Base-by-base conservation (phyloP, 1,140 invertebrate species). In the Penaeus japonicus region DNA sequence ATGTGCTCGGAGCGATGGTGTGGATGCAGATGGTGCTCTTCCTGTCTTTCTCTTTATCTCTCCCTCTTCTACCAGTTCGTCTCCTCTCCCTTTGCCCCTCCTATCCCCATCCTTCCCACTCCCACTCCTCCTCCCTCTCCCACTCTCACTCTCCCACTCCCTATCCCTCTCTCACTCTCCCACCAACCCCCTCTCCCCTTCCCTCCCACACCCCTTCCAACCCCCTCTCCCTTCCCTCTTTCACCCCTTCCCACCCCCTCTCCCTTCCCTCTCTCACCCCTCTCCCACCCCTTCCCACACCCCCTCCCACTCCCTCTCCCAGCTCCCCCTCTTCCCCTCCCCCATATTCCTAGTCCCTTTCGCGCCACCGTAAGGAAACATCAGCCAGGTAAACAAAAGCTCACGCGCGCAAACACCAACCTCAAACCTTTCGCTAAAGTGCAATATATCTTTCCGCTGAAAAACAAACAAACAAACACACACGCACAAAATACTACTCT, bases 21-120 rank as follows among this genome's bases (percentile, higher is more conserved):
- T 39, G 35, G 35, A 39, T 39, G 35, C 7, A 7, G n/a, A n/a
- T n/a, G n/a, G n/a, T n/a, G n/a, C n/a, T n/a, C n/a, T n/a, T n/a
- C n/a, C n/a, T n/a, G n/a, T 75, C 73, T 75, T 27, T 75, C 73
- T 75, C 73, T 78, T 32, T 78, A 4, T 78, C 22, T 78, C 75
- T 35, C 3, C 4, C 5, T 24, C 20, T 35, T 5, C 20, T 30
- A 78, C n/a, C 2, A 2, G 2, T 5, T 78, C 5, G 2, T 35
- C n/a, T 17, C 20, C 18, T 30, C 18, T 27, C 18, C 17, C 5
- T 4, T 17, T 4, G 3, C 18, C 32, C 32, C 32, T 17, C 32
- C 17, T 3, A 4, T 78, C 17, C 32, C 17, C 32, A 2, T 27
- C 32, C 17, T 17, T 35, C 75, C 18, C 17, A 5, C 32, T 78